Base-by-base conservation (phyloP, 2,888 invertebrate genomes). In the Ochropleura leucogaster region DNA sequence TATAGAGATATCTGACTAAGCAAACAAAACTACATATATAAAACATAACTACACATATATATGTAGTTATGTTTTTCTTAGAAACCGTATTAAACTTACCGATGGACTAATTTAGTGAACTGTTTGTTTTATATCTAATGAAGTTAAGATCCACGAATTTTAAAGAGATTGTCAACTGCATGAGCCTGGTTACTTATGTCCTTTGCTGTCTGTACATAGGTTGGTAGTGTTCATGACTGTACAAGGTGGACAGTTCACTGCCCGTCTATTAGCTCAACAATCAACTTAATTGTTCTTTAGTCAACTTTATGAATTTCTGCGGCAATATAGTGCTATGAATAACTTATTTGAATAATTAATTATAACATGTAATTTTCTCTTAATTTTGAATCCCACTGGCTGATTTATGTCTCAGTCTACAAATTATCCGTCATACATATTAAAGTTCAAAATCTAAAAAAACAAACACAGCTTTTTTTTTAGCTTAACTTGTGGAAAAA, bases 291-390 rank as follows among this genome's bases (percentile, higher is more conserved):
- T 68, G 4, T 18, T 14, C 16, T 62, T 68, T 55, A 44, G 55
- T 63, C 49, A 63, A 55, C 44, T 76, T 77, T 51, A 77, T 68
- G n/a, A 55, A 44, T 8, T 68, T 68, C 40, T 55, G 10, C n/a
- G 55, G 2, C 14, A 44, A 55, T 51, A 4, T 16, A 16, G 40
- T 44, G 8, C 40, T 76, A 62, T 40, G 44, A 66, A 66, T 53
- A 66, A 40, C 2, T 51, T 59, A 51, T 51, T 40, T 49, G 30
- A 40, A 14, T 16, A 5, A n/a, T 47, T 53, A 14, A 30, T n/a
- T 47, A 12, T 3, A 42, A 30, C 16, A 0, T n/a, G n/a, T n/a
- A n/a, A n/a, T 47, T 47, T n/a, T 53, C 6, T 12, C 9, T 53
- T 47, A 9, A 53, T n/a, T 30, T 67, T 6, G 18, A n/a, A n/a